Percentiles rank a stretch among this genome's conserved stretches.
Conservation (phyloP, 2,888 invertebrate genomes). For the Resseliella maxima region DNA sequence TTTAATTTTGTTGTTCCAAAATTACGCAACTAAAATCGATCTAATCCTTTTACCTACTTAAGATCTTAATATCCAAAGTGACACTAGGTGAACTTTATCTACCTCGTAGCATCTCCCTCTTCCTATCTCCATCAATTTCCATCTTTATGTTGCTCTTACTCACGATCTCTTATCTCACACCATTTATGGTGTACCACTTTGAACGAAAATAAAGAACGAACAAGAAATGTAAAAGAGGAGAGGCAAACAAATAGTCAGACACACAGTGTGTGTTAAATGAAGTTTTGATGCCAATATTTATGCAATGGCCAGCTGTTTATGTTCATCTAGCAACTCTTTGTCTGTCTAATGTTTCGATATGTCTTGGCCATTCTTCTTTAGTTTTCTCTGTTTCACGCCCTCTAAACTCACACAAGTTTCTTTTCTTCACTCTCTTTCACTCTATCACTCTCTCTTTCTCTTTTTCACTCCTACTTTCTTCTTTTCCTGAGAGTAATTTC, state of each 20-base stretch:
- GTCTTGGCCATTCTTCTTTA: background rate
- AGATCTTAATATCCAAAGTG: constrained; percentile 10
- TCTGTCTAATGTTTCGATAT: background rate
- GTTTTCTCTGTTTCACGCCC: too few relatives aligned
- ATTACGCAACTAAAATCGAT: constrained; percentile 36
- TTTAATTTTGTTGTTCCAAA: constrained; percentile 43
- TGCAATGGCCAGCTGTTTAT: constrained; percentile 26
- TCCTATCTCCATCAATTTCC: background rate
- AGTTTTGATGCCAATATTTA: constrained; percentile 22
- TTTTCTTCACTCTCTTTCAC: too few relatives aligned
- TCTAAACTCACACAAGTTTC: too few relatives aligned
- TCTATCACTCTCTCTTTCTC: too few relatives aligned
- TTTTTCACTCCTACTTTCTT: background rate
- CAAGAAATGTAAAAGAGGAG: background rate
- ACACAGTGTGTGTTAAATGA: background rate
- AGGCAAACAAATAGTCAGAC: background rate
- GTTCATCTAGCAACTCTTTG: background rate
- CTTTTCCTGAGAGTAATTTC: background rate
- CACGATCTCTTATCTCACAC: background rate
- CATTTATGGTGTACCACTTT: background rate
- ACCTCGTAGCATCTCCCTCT: background rate
- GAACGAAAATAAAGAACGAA: background rate
- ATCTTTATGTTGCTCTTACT: too few relatives aligned
- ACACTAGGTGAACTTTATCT: constrained; percentile 38
- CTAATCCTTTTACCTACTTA: constrained; percentile 34